Evolutionary conservation across 2,888 invertebrate species (phyloP), one percentile per base, ranked within the genome.

Genomic region (Nomada hirtipes): DNA sequence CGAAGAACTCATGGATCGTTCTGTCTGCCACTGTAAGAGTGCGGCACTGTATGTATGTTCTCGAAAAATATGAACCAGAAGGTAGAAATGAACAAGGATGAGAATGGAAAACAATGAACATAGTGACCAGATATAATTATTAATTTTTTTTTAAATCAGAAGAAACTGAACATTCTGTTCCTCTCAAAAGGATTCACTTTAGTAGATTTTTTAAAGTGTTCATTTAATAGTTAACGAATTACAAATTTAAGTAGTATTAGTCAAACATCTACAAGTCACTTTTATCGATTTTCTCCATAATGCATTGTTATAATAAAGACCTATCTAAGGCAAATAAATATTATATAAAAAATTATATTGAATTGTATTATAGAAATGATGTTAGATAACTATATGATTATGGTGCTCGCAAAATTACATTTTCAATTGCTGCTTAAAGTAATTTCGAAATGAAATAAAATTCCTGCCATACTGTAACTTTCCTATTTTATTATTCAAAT

Each of bases 31-130:
- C 79, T 68, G 57, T 18, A 67, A 82, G 82, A 82, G 79, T 2
- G 79, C 82, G 71, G 44, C 82, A 82, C 82, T 70, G 20, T 78
- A 36, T 53, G 29, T 64, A 20, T 13, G 57, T 70, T 60, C 53
- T 57, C 29, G 60, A 60, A 10, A 13, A 63, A 13, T n/a, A 9
- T 9, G 42, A 55, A 42, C 1, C 3, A n/a, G 20, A 50, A 63
- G 10, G 10, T 10, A 18, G 9, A 52, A n/a, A 53, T 20, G 20
- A 18, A 20, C 47, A 20, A 10, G n/a, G 36, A 20, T 47, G 29
- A 36, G n/a, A 53, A 4, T 36, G 13, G 36, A n/a, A 74, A n/a
- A 44, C 3, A 26, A 29, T 4, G 18, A 52, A 18, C 23, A 15
- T 20, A n/a, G 15, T 3, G 29, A 2, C 20, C 52, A 55, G 18